A percentile compares a stretch with the other conserved stretches of the same genome.
phyloP scores from a whole-genome alignment of 2,888 invertebrate species.

The Chloroclysta siterata region DNA sequence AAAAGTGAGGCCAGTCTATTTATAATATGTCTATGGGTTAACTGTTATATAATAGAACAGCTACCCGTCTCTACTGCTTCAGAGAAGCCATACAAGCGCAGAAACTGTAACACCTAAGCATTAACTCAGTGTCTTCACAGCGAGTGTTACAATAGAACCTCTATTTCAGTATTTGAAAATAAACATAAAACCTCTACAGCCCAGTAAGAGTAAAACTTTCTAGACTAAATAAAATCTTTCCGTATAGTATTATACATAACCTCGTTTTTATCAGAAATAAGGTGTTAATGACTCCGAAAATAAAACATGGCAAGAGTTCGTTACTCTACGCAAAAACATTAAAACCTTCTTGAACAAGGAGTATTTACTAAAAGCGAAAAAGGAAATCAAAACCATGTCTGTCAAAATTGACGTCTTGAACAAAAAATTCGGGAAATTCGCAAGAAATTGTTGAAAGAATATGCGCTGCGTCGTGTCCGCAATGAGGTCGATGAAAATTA shows the following conservation, averaged over 20 bases:
- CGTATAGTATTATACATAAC: too few relatives aligned
- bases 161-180: too few relatives aligned
- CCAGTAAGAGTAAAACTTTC: not conserved
- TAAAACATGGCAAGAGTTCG: constrained; percentile 7
- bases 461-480: constrained; percentile 21
- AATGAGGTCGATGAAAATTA: constrained; percentile 18
- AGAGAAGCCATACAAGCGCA: constrained; percentile 21
- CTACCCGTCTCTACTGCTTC: not conserved
- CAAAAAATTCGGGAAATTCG: constrained; percentile 4
- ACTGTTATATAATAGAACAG: not conserved
- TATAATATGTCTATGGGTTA: too few relatives aligned
- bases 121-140: constrained; percentile 13
- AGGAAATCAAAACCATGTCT: constrained; percentile 9
- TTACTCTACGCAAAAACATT: not conserved
- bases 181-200: not conserved
- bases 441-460: constrained; percentile 11
- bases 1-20: too few relatives aligned
- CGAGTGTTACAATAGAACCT: not conserved
- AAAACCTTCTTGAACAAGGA: constrained; percentile 14
- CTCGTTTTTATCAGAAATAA: not conserved
- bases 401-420: constrained; percentile 16
- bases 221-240: too few relatives aligned
- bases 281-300: not conserved
- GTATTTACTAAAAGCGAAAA: constrained; percentile 4
- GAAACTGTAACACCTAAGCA: constrained; percentile 15